Percentiles rank a stretch among this genome's conserved stretches.
Evolutionary conservation across 2,113 vertebrate species (phyloP).

Genomic region (Arvicanthis niloticus): DNA sequence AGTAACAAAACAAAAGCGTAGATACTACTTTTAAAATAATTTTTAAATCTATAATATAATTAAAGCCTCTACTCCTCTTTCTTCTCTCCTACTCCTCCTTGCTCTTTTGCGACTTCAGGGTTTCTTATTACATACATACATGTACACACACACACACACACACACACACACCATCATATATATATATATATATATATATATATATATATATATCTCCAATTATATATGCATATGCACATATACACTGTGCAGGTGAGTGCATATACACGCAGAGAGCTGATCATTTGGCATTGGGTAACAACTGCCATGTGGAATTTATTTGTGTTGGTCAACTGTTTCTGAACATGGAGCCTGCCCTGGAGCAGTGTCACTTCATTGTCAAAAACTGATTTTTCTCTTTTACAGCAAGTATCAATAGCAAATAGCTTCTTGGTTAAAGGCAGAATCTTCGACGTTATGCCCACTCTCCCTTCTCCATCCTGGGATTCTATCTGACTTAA

Average conservation of each 20-base stretch:
- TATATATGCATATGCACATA: neutral
- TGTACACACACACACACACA: neutral
- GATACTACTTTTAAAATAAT: neutral
- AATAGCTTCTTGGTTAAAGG: neutral
- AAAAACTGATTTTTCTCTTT: neutral
- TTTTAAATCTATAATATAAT: neutral
- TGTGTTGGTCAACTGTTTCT: neutral
- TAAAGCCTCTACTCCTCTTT: neutral
- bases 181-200: too few relatives aligned
- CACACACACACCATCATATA: neutral
- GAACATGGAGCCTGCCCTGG: neutral
- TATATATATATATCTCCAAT: neutral
- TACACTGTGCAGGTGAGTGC: neutral
- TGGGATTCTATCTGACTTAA: neutral
- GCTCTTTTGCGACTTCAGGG: neutral
- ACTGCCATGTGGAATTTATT: neutral
- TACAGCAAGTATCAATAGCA: neutral
- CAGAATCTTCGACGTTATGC: neutral
- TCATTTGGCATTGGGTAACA: neutral
- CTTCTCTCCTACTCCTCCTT: neutral
- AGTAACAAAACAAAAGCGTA: neutral
- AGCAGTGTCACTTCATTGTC: neutral
- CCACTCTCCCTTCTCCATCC: neutral
- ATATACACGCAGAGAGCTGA: neutral
- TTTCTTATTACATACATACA: too few relatives aligned